Percentiles rank a stretch among this genome's conserved stretches.
Conservation (phyloP, 2,797 vertebrate species). For the Gymnoscopelus microlampas region DNA sequence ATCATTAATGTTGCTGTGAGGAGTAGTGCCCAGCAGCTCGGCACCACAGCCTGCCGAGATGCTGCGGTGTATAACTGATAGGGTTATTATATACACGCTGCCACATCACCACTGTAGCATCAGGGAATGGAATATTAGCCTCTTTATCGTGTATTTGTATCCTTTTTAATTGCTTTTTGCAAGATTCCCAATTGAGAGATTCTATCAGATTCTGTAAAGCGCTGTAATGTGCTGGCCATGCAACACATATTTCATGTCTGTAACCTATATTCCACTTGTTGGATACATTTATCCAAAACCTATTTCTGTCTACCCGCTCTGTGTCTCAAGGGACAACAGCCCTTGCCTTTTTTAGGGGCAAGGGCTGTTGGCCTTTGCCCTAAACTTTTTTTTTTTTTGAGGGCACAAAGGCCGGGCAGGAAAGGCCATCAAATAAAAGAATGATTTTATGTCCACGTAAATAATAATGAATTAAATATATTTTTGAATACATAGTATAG, state of each 20-base stretch:
- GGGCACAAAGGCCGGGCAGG: too few species aligned
- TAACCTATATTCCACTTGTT: not conserved
- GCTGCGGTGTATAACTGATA: slow-evolving; percentile 51
- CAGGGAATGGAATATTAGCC: slow-evolving; percentile 27
- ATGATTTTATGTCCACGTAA: too few species aligned
- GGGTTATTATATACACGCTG: slow-evolving; percentile 19
- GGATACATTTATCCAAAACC: not conserved
- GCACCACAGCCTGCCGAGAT: slow-evolving; percentile 42
- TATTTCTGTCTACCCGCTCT: too few species aligned
- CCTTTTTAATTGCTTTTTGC: slow-evolving; percentile 14
- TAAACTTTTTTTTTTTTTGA: too few species aligned
- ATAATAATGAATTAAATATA: too few species aligned
- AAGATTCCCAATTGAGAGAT: not conserved
- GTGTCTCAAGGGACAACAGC: too few species aligned
- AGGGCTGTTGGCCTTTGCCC: too few species aligned
- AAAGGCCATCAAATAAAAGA: too few species aligned
- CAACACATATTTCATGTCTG: not conserved
- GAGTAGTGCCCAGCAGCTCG: slow-evolving; percentile 60
- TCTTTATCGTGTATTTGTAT: slow-evolving; percentile 11
- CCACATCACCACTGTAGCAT: slow-evolving; percentile 36
- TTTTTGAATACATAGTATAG: too few species aligned
- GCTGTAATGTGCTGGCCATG: not conserved
- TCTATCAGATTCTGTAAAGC: too few species aligned
- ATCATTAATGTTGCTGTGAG: slow-evolving; percentile 79
- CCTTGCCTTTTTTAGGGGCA: too few species aligned